These are phyloP conservation scores for Agrochola litura DNA, from an alignment of 2,888 invertebrate genomes.

Conservation along the genomic window DNA sequence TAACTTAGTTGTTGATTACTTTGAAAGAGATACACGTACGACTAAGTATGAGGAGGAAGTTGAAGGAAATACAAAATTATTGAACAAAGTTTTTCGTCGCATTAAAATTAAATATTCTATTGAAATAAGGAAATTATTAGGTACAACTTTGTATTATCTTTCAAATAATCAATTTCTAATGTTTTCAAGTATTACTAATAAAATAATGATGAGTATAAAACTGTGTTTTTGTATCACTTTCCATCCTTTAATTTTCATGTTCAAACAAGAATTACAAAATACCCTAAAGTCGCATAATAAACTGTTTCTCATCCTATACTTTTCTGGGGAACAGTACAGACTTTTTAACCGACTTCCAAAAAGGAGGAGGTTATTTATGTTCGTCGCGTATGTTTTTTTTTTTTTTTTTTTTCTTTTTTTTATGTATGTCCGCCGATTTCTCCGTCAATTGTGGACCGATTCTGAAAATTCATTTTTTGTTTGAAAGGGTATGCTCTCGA, in stretches of 20 bases:
- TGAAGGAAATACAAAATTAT: constrained; percentile 2
- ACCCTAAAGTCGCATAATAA: too few species aligned
- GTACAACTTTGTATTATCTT: constrained; percentile 12
- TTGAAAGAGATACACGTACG: constrained; percentile 29
- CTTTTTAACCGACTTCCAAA: too few species aligned
- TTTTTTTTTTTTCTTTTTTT: too few species aligned
- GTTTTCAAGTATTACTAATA: constrained; percentile 56
- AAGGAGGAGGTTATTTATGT: too few species aligned
- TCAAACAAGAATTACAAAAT: neutral
- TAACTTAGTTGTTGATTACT: constrained; percentile 47
- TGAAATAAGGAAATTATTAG: neutral
- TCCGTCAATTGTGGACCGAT: too few species aligned
- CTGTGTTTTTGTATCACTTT: neutral
- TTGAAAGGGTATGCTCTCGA: too few species aligned
- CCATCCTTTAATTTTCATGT: neutral
- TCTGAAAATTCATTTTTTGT: too few species aligned
- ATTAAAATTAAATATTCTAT: constrained; percentile 17
- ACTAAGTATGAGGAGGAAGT: neutral
- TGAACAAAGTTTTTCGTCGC: neutral
- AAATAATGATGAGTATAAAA: constrained; percentile 25
- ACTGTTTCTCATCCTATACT: neutral
- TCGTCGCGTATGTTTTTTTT: too few species aligned
- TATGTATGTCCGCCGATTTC: too few species aligned
- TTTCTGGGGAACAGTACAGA: neutral
- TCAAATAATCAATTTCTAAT: constrained; percentile 48